Evolutionary conservation across 1,140 invertebrate species (phyloP), one percentile per base, ranked within the genome.

Genomic region (Lordiphosa mommai): DNA sequence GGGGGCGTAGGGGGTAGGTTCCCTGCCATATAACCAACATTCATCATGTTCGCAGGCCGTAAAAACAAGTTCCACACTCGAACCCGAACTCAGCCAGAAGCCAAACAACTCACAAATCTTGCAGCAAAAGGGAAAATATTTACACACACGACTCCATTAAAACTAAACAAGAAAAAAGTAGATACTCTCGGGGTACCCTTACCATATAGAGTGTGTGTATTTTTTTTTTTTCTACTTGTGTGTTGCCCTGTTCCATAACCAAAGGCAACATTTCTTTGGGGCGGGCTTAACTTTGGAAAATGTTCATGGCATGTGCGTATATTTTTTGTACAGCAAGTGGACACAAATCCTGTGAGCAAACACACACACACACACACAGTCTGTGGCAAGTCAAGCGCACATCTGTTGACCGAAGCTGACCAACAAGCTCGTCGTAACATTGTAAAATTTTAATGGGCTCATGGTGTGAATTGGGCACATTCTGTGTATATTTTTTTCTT

Each of bases 71-170:
- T 52, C 34, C 44, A 30, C 10, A 48, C 7, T 20, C 7, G 32
- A 34, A n/a, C n/a, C n/a, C n/a, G n/a, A 53, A 13, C 38, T n/a
- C 12, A 33, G 9, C 23, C 13, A 6, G 23, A 16, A 27, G 9
- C 38, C 13, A 12, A 58, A 48, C 51, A 40, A 32, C 52, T 37
- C 51, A 72, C 41, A 61, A 66, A 71, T 61, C 60, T 53, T 65
- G 52, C 23, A 29, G 44, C 7, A 44, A 52, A 59, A 47, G 30
- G 53, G 50, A 49, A 59, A 79, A 74, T 79, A 80, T 79, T 73
- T 79, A 64, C 69, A 57, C 69, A 73, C 58, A 68, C 73, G 74
- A 80, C 74, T 79, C 70, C 61, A 82, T 74, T 74, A 74, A 74
- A 80, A 65, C 29, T 65, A 64, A 80, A 69, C 76, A 82, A 67